Evolutionary conservation across 2,113 vertebrate species (phyloP).

Genomic region (Poicephalus meyeri): DNA sequence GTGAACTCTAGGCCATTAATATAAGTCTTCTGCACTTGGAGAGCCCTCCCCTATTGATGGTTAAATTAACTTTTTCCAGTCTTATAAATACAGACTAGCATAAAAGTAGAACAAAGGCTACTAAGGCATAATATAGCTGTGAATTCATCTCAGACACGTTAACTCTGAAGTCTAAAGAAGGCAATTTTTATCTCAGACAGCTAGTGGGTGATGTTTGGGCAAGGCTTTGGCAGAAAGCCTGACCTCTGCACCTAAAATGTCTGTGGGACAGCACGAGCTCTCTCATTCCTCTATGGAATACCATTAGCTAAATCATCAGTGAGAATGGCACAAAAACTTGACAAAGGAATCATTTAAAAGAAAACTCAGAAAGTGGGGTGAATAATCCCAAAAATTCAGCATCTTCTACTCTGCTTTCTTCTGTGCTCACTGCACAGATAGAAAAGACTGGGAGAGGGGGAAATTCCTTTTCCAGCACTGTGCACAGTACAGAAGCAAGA

Average conservation of each 20-base stretch:
- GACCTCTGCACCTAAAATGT: not conserved
- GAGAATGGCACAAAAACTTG: not conserved
- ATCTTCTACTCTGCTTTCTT: not conserved
- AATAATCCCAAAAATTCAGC: not conserved
- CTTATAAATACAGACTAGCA: not conserved
- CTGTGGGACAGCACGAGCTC: not conserved
- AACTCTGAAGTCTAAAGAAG: not conserved
- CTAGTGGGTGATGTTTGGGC: not conserved
- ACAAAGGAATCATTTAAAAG: not conserved
- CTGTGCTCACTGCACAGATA: not conserved
- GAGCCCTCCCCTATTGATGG: not conserved
- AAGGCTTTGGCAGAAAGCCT: not conserved
- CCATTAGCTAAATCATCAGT: not conserved
- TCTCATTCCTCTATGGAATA: not conserved
- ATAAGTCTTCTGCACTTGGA: not conserved
- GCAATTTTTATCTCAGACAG: not conserved
- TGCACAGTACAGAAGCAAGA: constrained; percentile 30
- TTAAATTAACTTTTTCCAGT: not conserved
- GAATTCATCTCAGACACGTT: not conserved
- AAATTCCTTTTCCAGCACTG: constrained; percentile 41
- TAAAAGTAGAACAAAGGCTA: not conserved
- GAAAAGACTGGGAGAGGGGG: not conserved
- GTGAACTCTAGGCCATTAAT: not conserved
- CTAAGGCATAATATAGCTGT: not conserved
- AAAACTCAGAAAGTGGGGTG: not conserved